Conservation (phyloP, 2,113 vertebrate species). For the Thermophis baileyi region DNA sequence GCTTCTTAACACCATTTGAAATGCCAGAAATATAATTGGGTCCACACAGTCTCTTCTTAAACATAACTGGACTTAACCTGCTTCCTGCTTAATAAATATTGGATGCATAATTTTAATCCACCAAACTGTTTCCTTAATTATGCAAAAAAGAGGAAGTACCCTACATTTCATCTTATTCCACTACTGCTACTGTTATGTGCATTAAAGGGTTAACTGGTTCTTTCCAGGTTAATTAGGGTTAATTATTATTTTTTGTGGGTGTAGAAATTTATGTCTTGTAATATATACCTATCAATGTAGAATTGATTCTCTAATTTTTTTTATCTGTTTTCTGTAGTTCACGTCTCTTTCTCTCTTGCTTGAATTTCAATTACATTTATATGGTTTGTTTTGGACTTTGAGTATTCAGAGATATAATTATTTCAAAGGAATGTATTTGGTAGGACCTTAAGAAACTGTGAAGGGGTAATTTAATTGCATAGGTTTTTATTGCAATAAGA, state of each 20-base stretch:
- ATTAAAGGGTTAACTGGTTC: background rate
- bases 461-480: background rate
- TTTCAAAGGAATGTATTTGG: background rate
- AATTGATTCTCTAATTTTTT: background rate
- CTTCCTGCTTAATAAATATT: background rate
- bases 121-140: background rate
- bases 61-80: background rate
- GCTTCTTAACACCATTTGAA: background rate
- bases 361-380: background rate
- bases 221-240: background rate
- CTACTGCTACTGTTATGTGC: background rate
- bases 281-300: background rate
- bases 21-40: background rate
- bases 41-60: slow-evolving; percentile 2
- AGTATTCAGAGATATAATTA: background rate
- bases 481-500: background rate
- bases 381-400: background rate
- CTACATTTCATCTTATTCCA: background rate
- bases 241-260: background rate
- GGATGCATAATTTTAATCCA: background rate
- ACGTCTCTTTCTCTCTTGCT: background rate
- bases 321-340: background rate
- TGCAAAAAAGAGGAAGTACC: background rate
- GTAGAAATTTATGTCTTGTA: background rate
- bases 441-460: background rate